phyloP scores from a whole-genome alignment of 1,140 invertebrate genomes.

The Nixonia krombeini region DNA sequence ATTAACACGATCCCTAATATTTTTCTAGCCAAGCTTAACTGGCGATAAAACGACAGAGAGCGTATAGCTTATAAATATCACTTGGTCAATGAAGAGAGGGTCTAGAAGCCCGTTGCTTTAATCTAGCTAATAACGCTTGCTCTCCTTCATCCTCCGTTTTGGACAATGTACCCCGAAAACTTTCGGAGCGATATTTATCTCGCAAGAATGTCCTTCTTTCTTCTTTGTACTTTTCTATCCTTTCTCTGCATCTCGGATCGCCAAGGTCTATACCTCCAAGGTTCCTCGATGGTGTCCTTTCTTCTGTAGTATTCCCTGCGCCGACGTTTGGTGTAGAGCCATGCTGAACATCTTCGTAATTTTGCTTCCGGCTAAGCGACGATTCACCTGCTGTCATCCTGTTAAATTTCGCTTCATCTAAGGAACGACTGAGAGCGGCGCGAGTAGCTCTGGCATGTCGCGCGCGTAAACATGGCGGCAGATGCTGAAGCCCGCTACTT shows the following conservation, averaged over 20 bases:
- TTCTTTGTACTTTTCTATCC: constrained; percentile 93
- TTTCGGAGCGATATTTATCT: constrained; percentile 89
- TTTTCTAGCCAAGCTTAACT: not conserved
- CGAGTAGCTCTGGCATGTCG: constrained; percentile 72
- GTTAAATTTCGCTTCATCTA: constrained; percentile 75
- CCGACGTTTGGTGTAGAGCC: constrained; percentile 66
- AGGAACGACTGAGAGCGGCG: constrained; percentile 78
- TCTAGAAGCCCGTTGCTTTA: constrained; percentile 69
- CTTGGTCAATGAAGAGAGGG: constrained; percentile 66
- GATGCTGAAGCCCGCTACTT: constrained; percentile 42
- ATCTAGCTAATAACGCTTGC: constrained; percentile 64
- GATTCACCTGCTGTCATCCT: constrained; percentile 65
- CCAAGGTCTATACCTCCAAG: constrained; percentile 70
- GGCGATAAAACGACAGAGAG: constrained; percentile 8
- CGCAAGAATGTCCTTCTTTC: constrained; percentile 87
- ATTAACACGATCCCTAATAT: not conserved
- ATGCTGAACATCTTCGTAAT: constrained; percentile 57
- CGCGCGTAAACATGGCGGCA: constrained; percentile 73
- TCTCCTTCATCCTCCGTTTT: constrained; percentile 65
- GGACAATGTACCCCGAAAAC: constrained; percentile 75
- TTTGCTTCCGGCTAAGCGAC: constrained; percentile 51
- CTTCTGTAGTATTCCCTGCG: constrained; percentile 34
- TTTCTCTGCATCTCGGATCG: constrained; percentile 76
- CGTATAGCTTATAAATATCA: constrained; percentile 35
- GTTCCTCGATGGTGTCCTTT: constrained; percentile 50